Evolutionary conservation across 2,797 vertebrate genomes (phyloP).

Genomic region (Rousettus madagascariensis): DNA sequence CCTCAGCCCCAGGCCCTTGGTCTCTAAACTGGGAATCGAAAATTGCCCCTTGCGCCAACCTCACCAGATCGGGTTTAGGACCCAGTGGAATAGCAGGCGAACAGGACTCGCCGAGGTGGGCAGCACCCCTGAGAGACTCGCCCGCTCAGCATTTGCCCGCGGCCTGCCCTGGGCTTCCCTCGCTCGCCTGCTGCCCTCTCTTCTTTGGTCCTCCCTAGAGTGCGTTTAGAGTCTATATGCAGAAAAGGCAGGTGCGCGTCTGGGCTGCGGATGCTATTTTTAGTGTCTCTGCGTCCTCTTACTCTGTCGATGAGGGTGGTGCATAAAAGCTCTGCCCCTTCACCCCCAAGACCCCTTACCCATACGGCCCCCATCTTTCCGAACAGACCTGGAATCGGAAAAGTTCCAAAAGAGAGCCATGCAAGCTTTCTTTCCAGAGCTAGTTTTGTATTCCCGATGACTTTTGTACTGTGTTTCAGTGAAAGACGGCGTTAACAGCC

Average conservation of each 20-base stretch:
- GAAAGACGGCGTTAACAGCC: slow-evolving; percentile 57
- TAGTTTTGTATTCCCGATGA: background rate
- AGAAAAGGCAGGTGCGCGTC: rapidly evolving
- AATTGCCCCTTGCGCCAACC: background rate
- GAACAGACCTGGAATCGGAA: background rate
- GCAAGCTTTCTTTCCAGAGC: background rate
- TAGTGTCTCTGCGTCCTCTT: rapidly evolving
- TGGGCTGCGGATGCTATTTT: rapidly evolving
- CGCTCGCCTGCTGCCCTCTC: rapidly evolving
- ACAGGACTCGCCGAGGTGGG: background rate
- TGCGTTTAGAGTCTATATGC: background rate
- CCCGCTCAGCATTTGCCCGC: rapidly evolving
- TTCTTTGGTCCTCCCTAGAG: background rate
- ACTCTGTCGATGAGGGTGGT: rapidly evolving
- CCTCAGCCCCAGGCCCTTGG: too few relatives aligned
- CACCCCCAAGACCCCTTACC: rapidly evolving
- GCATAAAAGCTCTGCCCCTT: background rate
- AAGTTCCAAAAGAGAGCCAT: rapidly evolving
- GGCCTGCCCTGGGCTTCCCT: rapidly evolving
- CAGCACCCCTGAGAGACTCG: rapidly evolving
- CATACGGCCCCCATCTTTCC: background rate
- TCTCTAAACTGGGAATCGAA: background rate
- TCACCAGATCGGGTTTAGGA: background rate
- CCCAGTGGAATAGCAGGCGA: background rate
- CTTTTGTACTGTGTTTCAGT: slow-evolving; percentile 25